Evolutionary conservation across 2,888 invertebrate species (phyloP), one percentile per base, ranked within the genome.

Genomic region (Hypercompe scribonia): DNA sequence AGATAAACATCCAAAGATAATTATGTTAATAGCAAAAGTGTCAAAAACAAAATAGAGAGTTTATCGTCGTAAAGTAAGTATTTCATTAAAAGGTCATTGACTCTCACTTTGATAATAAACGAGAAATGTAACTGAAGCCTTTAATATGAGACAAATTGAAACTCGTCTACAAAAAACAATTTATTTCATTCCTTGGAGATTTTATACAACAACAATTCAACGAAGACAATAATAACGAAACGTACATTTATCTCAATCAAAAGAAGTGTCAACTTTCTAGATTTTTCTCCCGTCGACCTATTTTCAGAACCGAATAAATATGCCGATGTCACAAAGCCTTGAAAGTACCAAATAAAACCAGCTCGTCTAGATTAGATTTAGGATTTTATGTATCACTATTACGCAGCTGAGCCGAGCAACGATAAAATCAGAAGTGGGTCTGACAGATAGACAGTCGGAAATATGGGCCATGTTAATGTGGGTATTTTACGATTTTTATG

Each of bases 401-500:
- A 78, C 74, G 28, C 68, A 78, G 67, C 79, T 70, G 68, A 71
- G 72, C 65, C 65, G 61, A 72, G 68, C 65, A 33, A 34, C 15
- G 84, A 84, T 84, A 82, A 84, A 80, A 81, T 79, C 76, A 80
- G 73, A 83, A 75, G 65, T 68, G 75, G 75, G 81, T 79, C 79
- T 76, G 79, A 81, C 79, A 79, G 78, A 70, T 61, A 69, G 70
- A 78, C 73, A 79, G 77, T 72, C 76, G 82, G 80, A 81, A 83
- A 81, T 82, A 77, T 78, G 77, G 75, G 73, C 39, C 70, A 65
- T 71, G 34, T 72, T 76, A 69, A 73, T 69, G 69, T 24, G 18
- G 54, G 15, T 15, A 46, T 72, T 75, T 73, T 76, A 58, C 65
- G 65, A 63, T 70, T 76, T 79, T 75, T 75, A 65, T 73, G 72